Evolutionary conservation across 2,888 invertebrate genomes (phyloP), one percentile per base, ranked within the genome.

Genomic region (Catocala nupta): DNA sequence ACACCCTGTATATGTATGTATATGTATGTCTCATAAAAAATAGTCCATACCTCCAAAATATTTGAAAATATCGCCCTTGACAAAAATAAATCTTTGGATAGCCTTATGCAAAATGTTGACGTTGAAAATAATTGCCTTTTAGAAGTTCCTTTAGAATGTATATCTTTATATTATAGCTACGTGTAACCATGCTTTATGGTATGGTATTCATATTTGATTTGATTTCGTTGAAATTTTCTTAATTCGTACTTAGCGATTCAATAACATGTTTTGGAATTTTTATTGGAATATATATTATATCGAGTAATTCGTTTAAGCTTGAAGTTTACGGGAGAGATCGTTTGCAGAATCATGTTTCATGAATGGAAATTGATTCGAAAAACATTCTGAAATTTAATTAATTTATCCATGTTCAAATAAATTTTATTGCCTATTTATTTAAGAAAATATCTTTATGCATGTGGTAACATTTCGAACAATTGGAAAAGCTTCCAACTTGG

Each of bases 201-300:
- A 39, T 39, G 67, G 52, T 53, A 60, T 67, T 67, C 66, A 70
- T 62, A 63, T 56, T 64, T 65, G 59, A 76, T 66, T 74, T 59
- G 60, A 74, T 65, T 71, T 63, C 53, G 54, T 63, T 42, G 48
- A 63, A 60, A 75, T 69, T 45, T 62, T 65, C 63, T 68, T 48
- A 64, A 55, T 47, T 13, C 62, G 48, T 49, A 5, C 44, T 58
- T 42, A 47, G 64, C 44, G 53, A 47, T 48, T 51, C 33, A 48
- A 71, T 43, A 34, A 48, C 43, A 54, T 64, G 49, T 45, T 68
- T 45, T 12, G 55, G 65, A 50, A 60, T 72, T 71, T 65, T 61
- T 55, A 61, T 56, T 61, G 59, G 39, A 16, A 10, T 44, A 44
- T 44, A n/a, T 44, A n/a, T 44, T n/a, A n/a, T 44, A 44, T 44